Evolutionary conservation across 2,797 vertebrate species (phyloP), one percentile per base, ranked within the genome.

Genomic region (Rousettus madagascariensis): DNA sequence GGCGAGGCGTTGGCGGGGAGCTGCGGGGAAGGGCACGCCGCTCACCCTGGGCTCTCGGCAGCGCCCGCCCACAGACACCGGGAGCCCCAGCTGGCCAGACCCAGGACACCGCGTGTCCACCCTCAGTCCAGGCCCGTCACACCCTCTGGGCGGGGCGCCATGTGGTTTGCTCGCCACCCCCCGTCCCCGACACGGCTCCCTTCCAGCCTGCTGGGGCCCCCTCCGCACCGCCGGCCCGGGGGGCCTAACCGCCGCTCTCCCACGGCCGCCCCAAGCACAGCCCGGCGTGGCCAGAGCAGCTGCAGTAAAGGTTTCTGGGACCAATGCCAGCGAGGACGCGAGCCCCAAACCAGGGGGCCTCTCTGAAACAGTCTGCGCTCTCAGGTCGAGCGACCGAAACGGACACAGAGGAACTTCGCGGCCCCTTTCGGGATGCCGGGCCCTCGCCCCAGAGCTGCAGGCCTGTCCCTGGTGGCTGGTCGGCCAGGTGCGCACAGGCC

Each of bases 1-100:
- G 94, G 43, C 2, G 85, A 92, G 24, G 99, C 98, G 33, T 97
- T 97, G 65, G 17, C 36, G 2, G 97, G 87, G 75, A 98, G 98
- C 99, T 99, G 98, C 30, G 5, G 17, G 51, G 86, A 78, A 92
- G 51, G 0, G 0, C 13, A 3, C 28, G 1, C 17, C 13, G 38
- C 49, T 66, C 61, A 66, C 3, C 13, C 1, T 2, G 2, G 33
- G 65, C 30, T 8, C 71, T 59, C 59, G 24, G 5, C 59, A 19
- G 5, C 6, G 1, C 3, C 43, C 36, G 17, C 24, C 4, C 1
- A 0, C 15, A 5, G 20, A 41, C 82, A 4, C 15, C 0, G 2
- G 51, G 30, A n/a, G 11, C n/a, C 12, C 4, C 4, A 8, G 43
- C n/a, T 3, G 16, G 17, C 77, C 75, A 2, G 38, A 10, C 16